Base-by-base conservation (phyloP, 35 echinoderm and acorn worm genomes). In the Apostichopus parvimensis region DNA sequence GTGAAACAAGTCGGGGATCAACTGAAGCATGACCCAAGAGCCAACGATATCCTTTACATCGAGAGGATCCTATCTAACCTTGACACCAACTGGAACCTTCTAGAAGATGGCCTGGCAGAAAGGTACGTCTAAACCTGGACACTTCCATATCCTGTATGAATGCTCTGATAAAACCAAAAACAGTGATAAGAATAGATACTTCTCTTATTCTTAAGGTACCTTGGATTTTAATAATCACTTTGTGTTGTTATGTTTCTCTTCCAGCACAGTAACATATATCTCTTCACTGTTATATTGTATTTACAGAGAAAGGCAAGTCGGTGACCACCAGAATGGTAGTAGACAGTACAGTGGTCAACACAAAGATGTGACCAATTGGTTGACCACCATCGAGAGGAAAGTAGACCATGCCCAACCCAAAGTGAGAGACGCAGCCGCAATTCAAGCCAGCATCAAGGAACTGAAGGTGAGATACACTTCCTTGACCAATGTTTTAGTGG, bases 331-430 rank as follows among this genome's bases (percentile, higher is more conserved):
- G 52, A 54, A 59, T 58, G 81, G 81, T n/a, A 84, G 81, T 52
- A 58, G 55, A n/a, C 93, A 92, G 20, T 98, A 93, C 89, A 87
- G 58, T 54, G 77, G 88, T 64, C 80, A 91, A 64, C 90, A 87
- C 54, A 98, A 98, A 90, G 96, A 95, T 77, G 93, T 94, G 59
- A 98, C 92, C 76, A 91, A 90, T 77, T 98, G 96, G 96, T 79
- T 98, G 89, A 89, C 75, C 5, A 90, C 68, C 53, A 98, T 93
- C 82, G 94, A 98, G 83, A 87, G 94, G 59, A 83, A 87, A 20
- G 75, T 95, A 23, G 92, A 95, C 73, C 94, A 98, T 9, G 88
- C 94, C 26, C 80, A 93, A 77, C 82, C 88, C 10, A 87, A 92
- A 26, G 89, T 92, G 53, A 75, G 86, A 73, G 96, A 98, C 60